Base-by-base conservation (phyloP, 2,113 vertebrate genomes). In the Perca flavescens region DNA sequence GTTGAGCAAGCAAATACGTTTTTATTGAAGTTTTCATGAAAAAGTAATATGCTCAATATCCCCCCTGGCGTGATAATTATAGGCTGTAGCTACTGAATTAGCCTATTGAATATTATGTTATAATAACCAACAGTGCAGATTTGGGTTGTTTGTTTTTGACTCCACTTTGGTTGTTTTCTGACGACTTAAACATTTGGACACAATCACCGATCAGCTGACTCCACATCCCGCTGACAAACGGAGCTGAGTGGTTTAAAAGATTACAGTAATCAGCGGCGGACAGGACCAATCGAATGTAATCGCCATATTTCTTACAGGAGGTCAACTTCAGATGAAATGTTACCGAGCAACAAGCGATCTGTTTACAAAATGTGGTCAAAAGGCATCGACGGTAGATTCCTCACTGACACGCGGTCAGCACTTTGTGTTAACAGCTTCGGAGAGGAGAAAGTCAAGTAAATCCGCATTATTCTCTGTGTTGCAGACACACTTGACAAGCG, bases 271-370 rank as follows among this genome's bases (percentile, higher is more conserved):
- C 96, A 96, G 90, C 82, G 84, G 86, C 86, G 87, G 94, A 95
- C 96, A 95, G 94, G 94, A 87, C 93, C 92, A 95, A 95, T 96
- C 94, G 93, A 96, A 96, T 94, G 91, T 82, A 95, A 96, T 96
- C 95, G 94, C 95, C 96, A 96, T 97, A 94, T 95, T 95, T 97
- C 96, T 94, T 25, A 52, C 82, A 67, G 90, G 95, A 96, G 95
- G 95, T 97, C 96, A 96, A 94, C 89, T 93, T 90, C 92, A 92
- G 94, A 94, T 97, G 95, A 96, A 96, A 96, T 95, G 96, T 97
- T 96, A 96, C 97, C 91, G 95, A 95, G 96, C 95, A 96, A 96
- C 95, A 94, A 95, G 94, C 95, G 85, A 95, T 95, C 91, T 95
- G 94, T 95, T 96, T 94, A 92, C 95, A 94, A 94, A 96, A 94